phyloP scores from a whole-genome alignment of 2,797 vertebrate genomes.

The Natrix natrix region DNA sequence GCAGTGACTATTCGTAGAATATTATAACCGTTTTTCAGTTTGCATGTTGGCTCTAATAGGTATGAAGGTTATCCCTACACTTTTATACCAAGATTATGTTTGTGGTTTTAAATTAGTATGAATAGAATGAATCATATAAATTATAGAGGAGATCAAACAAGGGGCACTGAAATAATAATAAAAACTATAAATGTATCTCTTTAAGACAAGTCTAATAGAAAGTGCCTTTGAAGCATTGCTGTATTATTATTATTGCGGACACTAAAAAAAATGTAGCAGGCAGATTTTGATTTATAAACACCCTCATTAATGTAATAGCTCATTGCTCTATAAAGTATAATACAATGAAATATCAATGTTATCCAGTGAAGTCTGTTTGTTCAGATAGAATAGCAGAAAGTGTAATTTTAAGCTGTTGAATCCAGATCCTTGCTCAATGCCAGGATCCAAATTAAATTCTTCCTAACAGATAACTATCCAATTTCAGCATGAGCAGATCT shows the following conservation, averaged over 20 bases:
- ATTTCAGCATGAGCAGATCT: neutral
- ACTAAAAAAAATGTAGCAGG: neutral
- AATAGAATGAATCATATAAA: neutral
- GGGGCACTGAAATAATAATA: neutral
- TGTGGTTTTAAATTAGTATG: conserved; percentile 6
- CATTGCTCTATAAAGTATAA: neutral
- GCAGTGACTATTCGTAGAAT: conserved; percentile 41
- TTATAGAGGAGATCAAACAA: conserved; percentile 17
- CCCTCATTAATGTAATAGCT: neutral
- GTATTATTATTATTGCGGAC: neutral
- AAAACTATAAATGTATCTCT: conserved; percentile 14
- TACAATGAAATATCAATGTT: neutral
- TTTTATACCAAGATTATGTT: conserved; percentile 7
- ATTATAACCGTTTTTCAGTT: conserved; percentile 60
- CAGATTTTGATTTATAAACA: neutral
- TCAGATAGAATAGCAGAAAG: neutral
- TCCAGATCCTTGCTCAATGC: neutral
- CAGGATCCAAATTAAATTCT: neutral
- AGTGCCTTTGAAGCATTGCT: neutral
- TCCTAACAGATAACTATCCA: neutral
- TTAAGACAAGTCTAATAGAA: conserved; percentile 2
- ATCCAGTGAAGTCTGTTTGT: neutral
- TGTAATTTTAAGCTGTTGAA: neutral
- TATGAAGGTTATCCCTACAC: conserved; percentile 12
- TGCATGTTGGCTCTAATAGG: conserved; percentile 37